These are phyloP conservation scores for Pristionchus entomophagus DNA, from an alignment of 2,888 invertebrate genomes.

Conservation along the genomic window DNA sequence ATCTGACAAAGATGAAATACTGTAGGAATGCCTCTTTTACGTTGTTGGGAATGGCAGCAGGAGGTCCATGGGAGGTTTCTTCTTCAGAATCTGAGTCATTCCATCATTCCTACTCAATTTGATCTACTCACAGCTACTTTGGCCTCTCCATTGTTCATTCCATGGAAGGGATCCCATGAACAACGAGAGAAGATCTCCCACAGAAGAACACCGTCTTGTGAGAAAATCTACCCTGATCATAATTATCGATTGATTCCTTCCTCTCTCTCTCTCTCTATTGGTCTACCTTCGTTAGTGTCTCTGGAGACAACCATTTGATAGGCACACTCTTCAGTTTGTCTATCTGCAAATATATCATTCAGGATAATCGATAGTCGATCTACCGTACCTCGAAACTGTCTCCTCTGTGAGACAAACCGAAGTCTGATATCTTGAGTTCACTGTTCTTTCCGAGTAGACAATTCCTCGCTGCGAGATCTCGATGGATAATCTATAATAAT, in stretches of 20 bases:
- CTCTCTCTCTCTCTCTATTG: not conserved
- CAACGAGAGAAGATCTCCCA: constrained; percentile 45
- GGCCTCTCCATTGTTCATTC: constrained; percentile 35
- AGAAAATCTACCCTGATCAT: constrained; percentile 31
- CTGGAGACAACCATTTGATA: constrained; percentile 27
- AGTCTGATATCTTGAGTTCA: constrained; percentile 44
- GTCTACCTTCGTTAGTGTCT: constrained; percentile 17
- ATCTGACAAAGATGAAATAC: not conserved
- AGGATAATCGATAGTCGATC: not conserved
- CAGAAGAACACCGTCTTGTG: constrained; percentile 45
- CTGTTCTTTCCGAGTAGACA: constrained; percentile 40
- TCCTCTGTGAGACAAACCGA: constrained; percentile 36
- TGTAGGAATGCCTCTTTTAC: not conserved
- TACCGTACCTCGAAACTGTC: not conserved
- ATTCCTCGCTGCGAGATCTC: constrained; percentile 40
- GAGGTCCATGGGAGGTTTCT: constrained; percentile 28
- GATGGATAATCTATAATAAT: constrained; percentile 24
- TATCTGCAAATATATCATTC: not conserved
- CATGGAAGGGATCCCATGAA: constrained; percentile 32
- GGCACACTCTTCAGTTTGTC: constrained; percentile 31
- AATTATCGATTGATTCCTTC: not conserved
- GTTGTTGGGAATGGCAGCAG: not conserved
- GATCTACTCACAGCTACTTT: not conserved
- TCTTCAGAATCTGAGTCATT: not conserved
- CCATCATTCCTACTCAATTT: not conserved